A percentile compares a stretch with the other conserved stretches of the same genome.
phyloP scores from a whole-genome alignment of 2,797 vertebrate genomes.

The Pangasius mekongensis region DNA sequence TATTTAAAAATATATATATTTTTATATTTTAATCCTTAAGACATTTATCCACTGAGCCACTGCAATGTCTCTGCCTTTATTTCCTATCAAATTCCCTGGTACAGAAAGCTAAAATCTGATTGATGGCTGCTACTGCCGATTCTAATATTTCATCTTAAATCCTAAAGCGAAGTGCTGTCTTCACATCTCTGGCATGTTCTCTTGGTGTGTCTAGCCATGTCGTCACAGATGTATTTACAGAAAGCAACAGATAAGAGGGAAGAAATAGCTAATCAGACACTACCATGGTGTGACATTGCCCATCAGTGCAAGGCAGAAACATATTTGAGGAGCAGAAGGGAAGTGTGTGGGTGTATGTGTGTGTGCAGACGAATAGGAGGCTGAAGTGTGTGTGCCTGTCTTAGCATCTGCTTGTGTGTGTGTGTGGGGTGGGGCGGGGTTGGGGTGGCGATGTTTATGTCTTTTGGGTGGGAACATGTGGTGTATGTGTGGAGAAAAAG shows the following conservation, averaged over 20 bases:
- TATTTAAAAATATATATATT: background rate
- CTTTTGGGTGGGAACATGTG: background rate
- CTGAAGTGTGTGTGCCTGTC: slow-evolving; percentile 1
- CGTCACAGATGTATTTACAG: slow-evolving; percentile 27
- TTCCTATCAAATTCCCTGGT: too few species aligned
- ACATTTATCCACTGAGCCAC: background rate
- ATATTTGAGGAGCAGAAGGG: slow-evolving; percentile 14
- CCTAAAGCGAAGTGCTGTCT: background rate
- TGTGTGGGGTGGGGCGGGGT: background rate
- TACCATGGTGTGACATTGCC: slow-evolving; percentile 20
- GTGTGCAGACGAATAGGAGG: background rate
- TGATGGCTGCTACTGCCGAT: background rate
- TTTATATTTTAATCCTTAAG: background rate
- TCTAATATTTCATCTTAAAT: slow-evolving; percentile 3
- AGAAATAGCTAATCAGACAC: slow-evolving; percentile 9
- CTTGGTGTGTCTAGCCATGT: background rate
- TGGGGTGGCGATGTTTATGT: background rate
- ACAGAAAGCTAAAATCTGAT: slow-evolving; percentile 9
- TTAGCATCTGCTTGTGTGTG: background rate
- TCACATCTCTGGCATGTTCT: background rate
- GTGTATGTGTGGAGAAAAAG: slow-evolving; percentile 27
- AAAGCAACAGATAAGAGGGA: background rate
- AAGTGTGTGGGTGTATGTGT: background rate
- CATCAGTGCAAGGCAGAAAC: slow-evolving; percentile 32
- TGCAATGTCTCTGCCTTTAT: background rate